Percentiles rank a stretch among this genome's conserved stretches.
Conservation (phyloP, 2,888 invertebrate genomes). For the Pheosia gnoma region DNA sequence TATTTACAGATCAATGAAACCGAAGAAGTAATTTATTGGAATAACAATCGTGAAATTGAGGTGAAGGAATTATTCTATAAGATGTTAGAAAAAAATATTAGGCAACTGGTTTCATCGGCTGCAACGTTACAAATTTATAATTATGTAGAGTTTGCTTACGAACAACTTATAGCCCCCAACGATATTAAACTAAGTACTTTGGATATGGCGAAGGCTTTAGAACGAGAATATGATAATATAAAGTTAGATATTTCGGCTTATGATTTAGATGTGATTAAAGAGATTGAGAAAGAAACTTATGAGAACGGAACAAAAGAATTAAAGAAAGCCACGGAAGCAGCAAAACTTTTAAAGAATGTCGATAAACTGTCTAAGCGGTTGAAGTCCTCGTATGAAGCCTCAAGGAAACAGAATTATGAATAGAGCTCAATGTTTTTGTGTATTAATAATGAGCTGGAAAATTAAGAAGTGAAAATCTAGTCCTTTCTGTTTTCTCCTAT, state of each 20-base stretch:
- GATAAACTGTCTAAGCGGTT: conserved; percentile 70
- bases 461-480: no score
- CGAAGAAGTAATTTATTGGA: conserved; percentile 59
- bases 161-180: conserved; percentile 84
- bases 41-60: conserved; percentile 64
- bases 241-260: conserved; percentile 70
- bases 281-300: conserved; percentile 70
- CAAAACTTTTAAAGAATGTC: conserved; percentile 68
- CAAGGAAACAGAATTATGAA: conserved; percentile 40
- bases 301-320: conserved; percentile 59
- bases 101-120: conserved; percentile 82
- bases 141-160: conserved; percentile 87
- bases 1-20: conserved; percentile 61
- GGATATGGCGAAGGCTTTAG: conserved; percentile 86
- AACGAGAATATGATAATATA: conserved; percentile 76
- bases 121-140: conserved; percentile 85
- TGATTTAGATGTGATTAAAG: conserved; percentile 64
- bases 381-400: conserved; percentile 68
- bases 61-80: conserved; percentile 67
- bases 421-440: neutral
- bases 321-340: conserved; percentile 65
- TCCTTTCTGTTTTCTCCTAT: no score
- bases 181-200: conserved; percentile 84
- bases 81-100: conserved; percentile 74
- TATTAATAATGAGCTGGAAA: neutral